These are phyloP conservation scores for Lottia gigantea DNA, from an alignment of 2,888 invertebrate species.

Conservation along the genomic window DNA sequence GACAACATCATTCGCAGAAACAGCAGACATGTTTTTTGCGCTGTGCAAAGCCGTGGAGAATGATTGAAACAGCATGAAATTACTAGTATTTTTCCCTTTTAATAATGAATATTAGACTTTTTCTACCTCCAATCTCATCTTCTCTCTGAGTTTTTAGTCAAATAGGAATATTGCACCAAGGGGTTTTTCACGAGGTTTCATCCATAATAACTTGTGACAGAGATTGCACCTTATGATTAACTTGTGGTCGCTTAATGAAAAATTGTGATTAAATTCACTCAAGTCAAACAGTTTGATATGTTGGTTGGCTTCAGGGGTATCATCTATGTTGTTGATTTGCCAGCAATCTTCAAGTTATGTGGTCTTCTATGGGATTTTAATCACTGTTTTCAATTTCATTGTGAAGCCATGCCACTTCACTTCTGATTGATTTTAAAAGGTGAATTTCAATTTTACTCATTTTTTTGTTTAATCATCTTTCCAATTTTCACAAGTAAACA, in stretches of 20 bases:
- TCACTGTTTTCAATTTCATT: conserved; percentile 2
- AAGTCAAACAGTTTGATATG: conserved; percentile 8
- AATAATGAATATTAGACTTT: too few relatives aligned
- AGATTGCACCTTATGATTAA: conserved; percentile 10
- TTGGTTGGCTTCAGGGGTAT: conserved; percentile 1
- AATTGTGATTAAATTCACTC: conserved; percentile 10
- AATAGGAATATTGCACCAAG: conserved; percentile 8
- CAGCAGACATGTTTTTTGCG: too few relatives aligned
- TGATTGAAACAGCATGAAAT: too few relatives aligned
- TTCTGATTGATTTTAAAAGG: too few relatives aligned
- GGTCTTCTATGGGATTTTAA: conserved; percentile 1
- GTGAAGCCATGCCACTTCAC: too few relatives aligned
- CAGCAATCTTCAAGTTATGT: neutral
- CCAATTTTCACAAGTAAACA: too few relatives aligned
- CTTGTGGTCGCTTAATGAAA: conserved; percentile 7
- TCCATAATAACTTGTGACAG: conserved; percentile 8
- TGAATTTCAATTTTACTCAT: too few relatives aligned
- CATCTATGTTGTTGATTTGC: neutral
- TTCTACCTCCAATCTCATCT: neutral
- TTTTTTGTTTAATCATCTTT: too few relatives aligned
- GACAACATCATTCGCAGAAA: too few relatives aligned
- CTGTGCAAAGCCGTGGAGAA: too few relatives aligned
- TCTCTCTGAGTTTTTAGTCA: neutral
- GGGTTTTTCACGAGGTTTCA: conserved; percentile 3
- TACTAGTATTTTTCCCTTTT: too few relatives aligned